Conservation (phyloP, 2,888 invertebrate species). For the Sinopyrophorus schimmeli region DNA sequence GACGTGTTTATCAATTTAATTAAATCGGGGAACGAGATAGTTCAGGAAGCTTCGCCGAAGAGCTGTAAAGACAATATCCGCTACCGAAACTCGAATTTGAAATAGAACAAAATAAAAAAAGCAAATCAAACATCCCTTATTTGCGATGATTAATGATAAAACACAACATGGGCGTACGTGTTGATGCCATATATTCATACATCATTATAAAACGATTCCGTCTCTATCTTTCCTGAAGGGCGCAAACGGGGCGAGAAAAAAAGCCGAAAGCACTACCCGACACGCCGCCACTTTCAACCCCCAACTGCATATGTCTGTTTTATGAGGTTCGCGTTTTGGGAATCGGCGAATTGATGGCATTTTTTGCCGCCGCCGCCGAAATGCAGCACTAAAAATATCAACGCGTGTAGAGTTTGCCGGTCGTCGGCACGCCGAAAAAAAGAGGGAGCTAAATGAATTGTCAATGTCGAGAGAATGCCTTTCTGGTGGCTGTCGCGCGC, state of each 20-base stretch:
- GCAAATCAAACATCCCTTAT: slow-evolving; percentile 16
- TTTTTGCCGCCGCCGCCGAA: slow-evolving; percentile 26
- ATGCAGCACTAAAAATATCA: slow-evolving; percentile 28
- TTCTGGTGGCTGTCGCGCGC: slow-evolving; percentile 2
- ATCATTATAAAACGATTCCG: slow-evolving; percentile 18
- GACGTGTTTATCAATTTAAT: too few relatives aligned
- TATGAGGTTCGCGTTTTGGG: slow-evolving; percentile 26
- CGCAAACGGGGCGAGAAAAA: slow-evolving; percentile 17
- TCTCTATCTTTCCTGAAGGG: slow-evolving; percentile 7
- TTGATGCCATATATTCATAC: slow-evolving; percentile 19
- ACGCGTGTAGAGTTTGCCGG: slow-evolving; percentile 9
- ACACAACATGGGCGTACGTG: slow-evolving; percentile 8
- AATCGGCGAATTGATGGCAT: slow-evolving; percentile 26
- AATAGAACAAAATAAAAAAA: slow-evolving; percentile 18
- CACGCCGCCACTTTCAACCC: slow-evolving; percentile 10
- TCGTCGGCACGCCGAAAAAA: slow-evolving; percentile 9
- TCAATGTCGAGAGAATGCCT: slow-evolving; percentile 15
- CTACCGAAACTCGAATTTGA: too few relatives aligned
- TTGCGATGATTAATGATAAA: slow-evolving; percentile 18
- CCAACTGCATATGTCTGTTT: slow-evolving; percentile 23
- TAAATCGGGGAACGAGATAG: too few relatives aligned
- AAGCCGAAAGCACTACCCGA: slow-evolving; percentile 11
- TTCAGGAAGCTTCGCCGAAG: too few relatives aligned
- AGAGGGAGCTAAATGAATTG: slow-evolving; percentile 17
- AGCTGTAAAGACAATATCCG: slow-evolving; percentile 20